Base-by-base conservation (phyloP, 1,140 invertebrate species). In the Brachionus asplanchnoidis region DNA sequence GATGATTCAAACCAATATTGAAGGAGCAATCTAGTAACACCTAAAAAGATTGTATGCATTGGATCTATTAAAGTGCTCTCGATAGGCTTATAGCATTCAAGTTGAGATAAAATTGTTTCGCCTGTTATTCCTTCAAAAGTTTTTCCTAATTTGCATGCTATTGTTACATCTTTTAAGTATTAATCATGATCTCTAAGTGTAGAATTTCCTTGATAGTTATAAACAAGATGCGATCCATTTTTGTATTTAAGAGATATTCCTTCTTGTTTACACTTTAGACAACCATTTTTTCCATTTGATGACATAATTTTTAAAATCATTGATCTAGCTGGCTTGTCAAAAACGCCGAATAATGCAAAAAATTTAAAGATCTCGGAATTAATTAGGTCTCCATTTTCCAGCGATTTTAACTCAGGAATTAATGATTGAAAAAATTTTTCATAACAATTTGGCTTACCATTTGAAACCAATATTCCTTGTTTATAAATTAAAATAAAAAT, bases 21-120 rank as follows among this genome's bases (percentile, higher is more conserved):
- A 68, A 68, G 32, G 32, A 68, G 32, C 32, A 32, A 32, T 68
- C 32, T 68, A 28, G 32, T 32, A 32, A 68, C 66, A 32, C 66
- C 66, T 28, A 68, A 36, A 68, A 68, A 68, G 32, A 68, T 68
- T 32, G 66, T 68, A 36, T 68, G 66, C 66, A 68, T 68, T 68
- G 66, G 32, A n/a, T 68, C 66, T n/a, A 68, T 68, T 36, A 68
- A n/a, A n/a, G 66, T 68, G 32, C 66, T 68, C 28, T 68, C 66
- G 23, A 68, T 68, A n/a, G 66, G 23, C 28, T 32, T 68, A 36
- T 32, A 68, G 28, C 26, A 68, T 32, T 68, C 28, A 12, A 68
- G 66, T n/a, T 68, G 23, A n/a, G 28, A 32, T n/a, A 68, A 32
- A 68, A 68, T 68, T 28, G 66, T 68, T 32, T 68, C 66, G 14